Evolutionary conservation across 2,797 vertebrate species (phyloP), one percentile per base, ranked within the genome.

Genomic region (Hippoglossus hippoglossus): DNA sequence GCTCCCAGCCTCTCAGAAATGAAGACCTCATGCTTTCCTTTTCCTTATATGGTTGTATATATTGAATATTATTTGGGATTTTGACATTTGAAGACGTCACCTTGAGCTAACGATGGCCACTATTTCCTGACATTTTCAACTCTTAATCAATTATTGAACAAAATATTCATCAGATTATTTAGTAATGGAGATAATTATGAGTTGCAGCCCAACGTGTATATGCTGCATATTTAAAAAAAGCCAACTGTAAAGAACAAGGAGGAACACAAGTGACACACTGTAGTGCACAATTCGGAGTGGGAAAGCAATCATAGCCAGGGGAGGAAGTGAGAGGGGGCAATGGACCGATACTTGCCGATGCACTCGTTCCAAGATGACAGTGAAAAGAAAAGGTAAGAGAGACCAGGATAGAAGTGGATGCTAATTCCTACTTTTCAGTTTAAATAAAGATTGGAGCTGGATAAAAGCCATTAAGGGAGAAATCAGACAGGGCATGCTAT

Each of bases 381-480:
- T 78, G 87, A 89, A 88, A 88, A 84, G 87, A 88, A 87, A 85
- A 92, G 87, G 85, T 86, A 89, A 85, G 83, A 89, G 87, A 89
- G 79, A 87, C 81, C 75, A 52, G 88, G 80, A 83, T 71, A 88
- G 81, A 91, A 91, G 87, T 89, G 94, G 91, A 91, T 93, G 94
- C 93, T 94, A 94, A 94, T 94, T 94, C 94, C 93, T 95, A 93
- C 93, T 94, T 95, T 95, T 94, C 93, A 94, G 94, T 94, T 95
- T 95, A 95, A 95, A 95, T 95, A 95, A 95, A 95, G 94, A 94
- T 94, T 92, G 94, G 93, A 92, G 94, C 91, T 94, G 90, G 95
- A 95, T 95, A 94, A 95, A 94, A 95, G 94, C 94, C 93, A 95
- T 95, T 95, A 95, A 94, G 92, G 92, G 93, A 95, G 94, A 94